phyloP scores from a whole-genome alignment of 2,113 vertebrate genomes.

The Camelus dromedarius region DNA sequence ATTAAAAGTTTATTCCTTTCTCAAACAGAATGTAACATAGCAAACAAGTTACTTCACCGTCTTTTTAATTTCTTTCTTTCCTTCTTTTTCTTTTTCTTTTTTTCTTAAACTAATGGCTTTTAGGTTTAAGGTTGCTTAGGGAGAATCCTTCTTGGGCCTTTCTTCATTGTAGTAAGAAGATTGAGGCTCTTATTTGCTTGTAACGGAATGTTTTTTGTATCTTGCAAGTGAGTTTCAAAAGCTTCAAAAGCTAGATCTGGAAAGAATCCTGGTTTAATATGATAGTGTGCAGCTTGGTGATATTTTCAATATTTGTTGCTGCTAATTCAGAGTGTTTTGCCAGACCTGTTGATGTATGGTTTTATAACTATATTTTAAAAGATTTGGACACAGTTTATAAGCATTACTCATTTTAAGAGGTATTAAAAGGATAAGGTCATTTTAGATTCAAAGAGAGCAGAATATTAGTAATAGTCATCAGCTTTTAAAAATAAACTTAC shows the following conservation, averaged over 20 bases:
- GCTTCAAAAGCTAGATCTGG: not conserved
- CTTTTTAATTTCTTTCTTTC: not conserved
- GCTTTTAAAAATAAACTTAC: constrained; percentile 72
- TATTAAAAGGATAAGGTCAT: constrained; percentile 35
- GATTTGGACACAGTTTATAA: constrained; percentile 26
- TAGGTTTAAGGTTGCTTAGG: not conserved
- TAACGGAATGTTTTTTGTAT: not conserved
- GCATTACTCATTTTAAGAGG: constrained; percentile 45
- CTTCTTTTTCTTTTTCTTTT: not conserved
- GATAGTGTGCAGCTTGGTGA: not conserved
- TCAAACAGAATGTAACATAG: not conserved
- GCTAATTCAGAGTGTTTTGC: constrained; percentile 6
- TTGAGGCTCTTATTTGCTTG: not conserved
- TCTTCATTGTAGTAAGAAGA: not conserved
- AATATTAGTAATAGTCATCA: constrained; percentile 48
- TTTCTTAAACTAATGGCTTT: not conserved
- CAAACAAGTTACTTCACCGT: not conserved
- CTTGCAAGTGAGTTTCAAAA: constrained; percentile 31
- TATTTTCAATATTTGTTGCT: not conserved
- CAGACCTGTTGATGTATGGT: not conserved
- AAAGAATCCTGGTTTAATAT: not conserved
- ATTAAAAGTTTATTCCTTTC: not conserved
- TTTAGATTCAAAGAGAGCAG: constrained; percentile 37
- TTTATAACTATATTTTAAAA: constrained; percentile 33
- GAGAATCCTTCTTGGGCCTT: not conserved